Evolutionary conservation across 2,888 invertebrate species (phyloP).

Genomic region (Rhaphigaster nebulosa): DNA sequence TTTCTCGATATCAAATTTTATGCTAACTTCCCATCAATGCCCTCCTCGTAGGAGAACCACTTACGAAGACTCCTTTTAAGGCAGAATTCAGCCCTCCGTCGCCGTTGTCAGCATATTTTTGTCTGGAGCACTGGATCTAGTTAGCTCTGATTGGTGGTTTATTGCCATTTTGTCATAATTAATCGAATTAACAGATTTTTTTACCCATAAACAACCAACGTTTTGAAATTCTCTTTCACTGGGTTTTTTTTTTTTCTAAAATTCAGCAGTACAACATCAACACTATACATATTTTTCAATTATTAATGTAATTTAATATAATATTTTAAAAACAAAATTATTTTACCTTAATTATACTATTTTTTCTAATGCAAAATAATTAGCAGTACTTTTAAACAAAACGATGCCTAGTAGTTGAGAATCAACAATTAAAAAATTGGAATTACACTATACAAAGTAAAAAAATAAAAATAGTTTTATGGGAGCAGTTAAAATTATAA

Average conservation of each 20-base stretch:
- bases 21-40: constrained; percentile 14
- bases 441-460: background rate
- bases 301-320: no score
- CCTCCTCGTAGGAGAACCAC: background rate
- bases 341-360: no score
- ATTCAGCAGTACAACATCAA: no score
- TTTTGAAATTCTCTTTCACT: no score
- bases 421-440: background rate
- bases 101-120: background rate
- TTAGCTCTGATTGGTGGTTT: background rate
- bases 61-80: background rate
- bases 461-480: background rate
- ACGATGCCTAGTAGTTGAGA: background rate
- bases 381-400: background rate
- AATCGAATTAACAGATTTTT: no score
- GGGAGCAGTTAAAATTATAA: no score
- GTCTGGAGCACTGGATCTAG: background rate
- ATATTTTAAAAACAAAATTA: no score
- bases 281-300: no score
- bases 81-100: background rate
- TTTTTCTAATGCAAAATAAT: no score
- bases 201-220: no score
- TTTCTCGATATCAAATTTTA: constrained; percentile 28
- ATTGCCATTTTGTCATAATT: no score
- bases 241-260: no score